Conservation (phyloP, 2,797 vertebrate species). For the Aldrovandia affinis region DNA sequence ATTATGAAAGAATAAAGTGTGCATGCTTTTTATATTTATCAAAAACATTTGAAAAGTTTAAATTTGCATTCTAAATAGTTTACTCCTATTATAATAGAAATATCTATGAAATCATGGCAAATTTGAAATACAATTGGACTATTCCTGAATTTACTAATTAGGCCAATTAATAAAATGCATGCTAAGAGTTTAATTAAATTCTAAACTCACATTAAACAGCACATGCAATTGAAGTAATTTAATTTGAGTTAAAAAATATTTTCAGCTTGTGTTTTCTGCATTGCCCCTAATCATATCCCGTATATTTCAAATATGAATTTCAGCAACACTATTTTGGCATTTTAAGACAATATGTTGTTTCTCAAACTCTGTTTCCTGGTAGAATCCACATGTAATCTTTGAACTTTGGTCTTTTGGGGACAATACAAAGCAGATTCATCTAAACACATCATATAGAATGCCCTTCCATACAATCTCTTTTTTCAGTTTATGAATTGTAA, state of each 20-base stretch:
- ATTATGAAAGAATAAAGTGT: constrained; percentile 51
- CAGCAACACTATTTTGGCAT: constrained; percentile 9
- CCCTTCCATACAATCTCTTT: constrained; percentile 61
- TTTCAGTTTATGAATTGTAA: constrained; percentile 65
- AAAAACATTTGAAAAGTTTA: constrained; percentile 22
- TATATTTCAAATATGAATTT: neutral
- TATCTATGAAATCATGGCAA: constrained; percentile 15
- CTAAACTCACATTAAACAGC: constrained; percentile 7
- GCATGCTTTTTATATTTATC: constrained; percentile 64
- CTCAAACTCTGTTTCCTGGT: constrained; percentile 55
- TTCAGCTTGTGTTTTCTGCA: constrained; percentile 27
- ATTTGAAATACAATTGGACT: neutral
- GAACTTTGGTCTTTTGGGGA: constrained; percentile 65
- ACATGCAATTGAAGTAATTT: constrained; percentile 15
- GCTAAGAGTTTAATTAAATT: constrained; percentile 51
- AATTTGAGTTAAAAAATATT: constrained; percentile 12
- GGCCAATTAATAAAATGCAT: constrained; percentile 32
- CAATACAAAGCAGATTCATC: constrained; percentile 53
- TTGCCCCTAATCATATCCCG: neutral
- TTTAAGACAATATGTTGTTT: constrained; percentile 53
- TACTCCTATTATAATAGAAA: neutral
- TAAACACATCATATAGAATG: constrained; percentile 57
- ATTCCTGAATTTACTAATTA: constrained; percentile 21
- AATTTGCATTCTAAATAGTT: constrained; percentile 22
- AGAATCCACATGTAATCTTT: constrained; percentile 56